Evolutionary conservation across 2,888 invertebrate species (phyloP).

Genomic region (Hermodice carunculata): DNA sequence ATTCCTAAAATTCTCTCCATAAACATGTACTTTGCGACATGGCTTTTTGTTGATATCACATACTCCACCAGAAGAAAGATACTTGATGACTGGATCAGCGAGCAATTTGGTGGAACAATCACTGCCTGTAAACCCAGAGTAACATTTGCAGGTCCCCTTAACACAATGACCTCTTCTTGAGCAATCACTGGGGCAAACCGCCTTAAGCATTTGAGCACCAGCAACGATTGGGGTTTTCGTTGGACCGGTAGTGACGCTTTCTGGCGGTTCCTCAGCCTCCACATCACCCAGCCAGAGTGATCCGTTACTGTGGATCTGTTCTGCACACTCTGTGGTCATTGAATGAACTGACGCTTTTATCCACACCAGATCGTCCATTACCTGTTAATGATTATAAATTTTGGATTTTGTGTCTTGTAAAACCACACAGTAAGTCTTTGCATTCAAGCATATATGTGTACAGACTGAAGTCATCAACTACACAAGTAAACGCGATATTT

Average conservation of each 20-base stretch:
- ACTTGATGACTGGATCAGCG: too few species aligned
- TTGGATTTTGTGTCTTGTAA: neutral
- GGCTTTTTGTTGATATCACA: conserved; percentile 22
- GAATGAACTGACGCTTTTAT: conserved; percentile 13
- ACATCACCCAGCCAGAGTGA: conserved; percentile 10
- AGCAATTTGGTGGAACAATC: conserved; percentile 27
- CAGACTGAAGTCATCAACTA: too few species aligned
- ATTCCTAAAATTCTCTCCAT: conserved; percentile 26
- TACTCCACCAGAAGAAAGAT: conserved; percentile 27
- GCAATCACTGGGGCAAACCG: conserved; percentile 32
- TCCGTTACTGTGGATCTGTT: conserved; percentile 11
- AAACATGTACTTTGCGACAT: conserved; percentile 17
- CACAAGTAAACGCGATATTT: too few species aligned
- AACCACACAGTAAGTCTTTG: neutral
- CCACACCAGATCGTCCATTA: conserved; percentile 26
- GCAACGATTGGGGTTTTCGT: neutral
- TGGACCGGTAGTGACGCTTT: neutral
- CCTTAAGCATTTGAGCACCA: conserved; percentile 11
- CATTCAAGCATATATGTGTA: neutral
- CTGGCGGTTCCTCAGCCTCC: neutral
- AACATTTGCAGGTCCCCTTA: conserved; percentile 25
- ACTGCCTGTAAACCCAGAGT: conserved; percentile 24
- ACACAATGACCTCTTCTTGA: conserved; percentile 25
- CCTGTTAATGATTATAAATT: neutral
- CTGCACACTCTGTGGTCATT: conserved; percentile 11